phyloP scores from a whole-genome alignment of 2,113 vertebrate species.

The Helogale parvula region DNA sequence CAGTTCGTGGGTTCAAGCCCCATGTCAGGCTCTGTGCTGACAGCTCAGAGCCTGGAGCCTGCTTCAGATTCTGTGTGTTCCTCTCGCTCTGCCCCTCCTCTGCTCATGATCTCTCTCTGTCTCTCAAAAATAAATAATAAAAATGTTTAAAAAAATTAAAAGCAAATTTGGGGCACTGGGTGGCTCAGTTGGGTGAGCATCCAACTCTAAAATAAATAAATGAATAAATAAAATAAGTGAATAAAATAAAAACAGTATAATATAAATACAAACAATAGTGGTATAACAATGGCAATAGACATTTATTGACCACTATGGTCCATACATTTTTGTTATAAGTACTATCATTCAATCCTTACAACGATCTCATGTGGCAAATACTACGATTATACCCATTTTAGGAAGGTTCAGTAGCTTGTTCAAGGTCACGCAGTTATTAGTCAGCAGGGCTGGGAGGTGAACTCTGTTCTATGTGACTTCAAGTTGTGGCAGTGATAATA shows the following conservation, averaged over 20 bases:
- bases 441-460: neutral
- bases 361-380: neutral
- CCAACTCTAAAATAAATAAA: too few species aligned
- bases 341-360: neutral
- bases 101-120: too few species aligned
- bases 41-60: too few species aligned
- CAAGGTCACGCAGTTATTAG: neutral
- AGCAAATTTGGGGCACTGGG: too few species aligned
- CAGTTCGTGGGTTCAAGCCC: too few species aligned
- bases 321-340: neutral
- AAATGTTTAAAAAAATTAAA: too few species aligned
- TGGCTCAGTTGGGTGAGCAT: too few species aligned
- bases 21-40: too few species aligned
- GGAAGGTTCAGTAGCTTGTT: conserved; percentile 22
- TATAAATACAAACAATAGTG: conserved; percentile 38
- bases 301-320: neutral
- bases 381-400: neutral
- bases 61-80: too few species aligned
- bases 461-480: neutral
- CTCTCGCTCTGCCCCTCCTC: too few species aligned
- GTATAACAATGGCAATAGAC: neutral
- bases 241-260: conserved; percentile 28
- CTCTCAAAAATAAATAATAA: too few species aligned
- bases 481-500: neutral
- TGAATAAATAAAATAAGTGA: neutral